Evolutionary conservation across 2,113 vertebrate species (phyloP).

Genomic region (Cyanistes caeruleus): DNA sequence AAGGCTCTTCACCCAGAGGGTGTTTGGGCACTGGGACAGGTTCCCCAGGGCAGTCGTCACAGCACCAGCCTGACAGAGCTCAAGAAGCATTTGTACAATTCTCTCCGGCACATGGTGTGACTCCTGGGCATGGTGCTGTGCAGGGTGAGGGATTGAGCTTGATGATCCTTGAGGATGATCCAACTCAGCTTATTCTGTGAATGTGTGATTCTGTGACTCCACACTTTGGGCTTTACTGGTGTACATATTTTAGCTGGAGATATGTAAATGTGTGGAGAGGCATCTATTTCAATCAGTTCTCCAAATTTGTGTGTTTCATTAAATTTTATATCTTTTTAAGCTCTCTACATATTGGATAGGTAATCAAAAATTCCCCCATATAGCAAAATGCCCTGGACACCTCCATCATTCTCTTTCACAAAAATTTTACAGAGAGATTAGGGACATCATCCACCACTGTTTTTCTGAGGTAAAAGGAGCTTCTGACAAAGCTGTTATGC

Average conservation of each 20-base stretch:
- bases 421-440: not conserved
- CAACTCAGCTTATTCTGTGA: not conserved
- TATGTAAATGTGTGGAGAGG: not conserved
- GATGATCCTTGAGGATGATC: not conserved
- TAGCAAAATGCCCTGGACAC: not conserved
- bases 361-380: not conserved
- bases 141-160: not conserved
- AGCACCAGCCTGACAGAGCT: accelerated
- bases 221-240: not conserved
- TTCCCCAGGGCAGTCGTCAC: not conserved
- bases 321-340: not conserved
- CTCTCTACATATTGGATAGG: not conserved
- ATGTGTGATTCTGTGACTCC: not conserved
- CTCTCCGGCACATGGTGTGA: too few species aligned
- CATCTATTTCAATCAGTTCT: not conserved
- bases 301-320: not conserved
- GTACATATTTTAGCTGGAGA: not conserved
- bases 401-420: not conserved
- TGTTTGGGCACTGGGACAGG: not conserved
- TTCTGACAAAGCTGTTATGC: not conserved
- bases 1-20: not conserved
- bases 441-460: not conserved
- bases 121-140: not conserved
- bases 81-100: not conserved
- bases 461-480: not conserved